These are phyloP conservation scores for Pocillopora damicornis DNA, from an alignment of 64 coral and sea anemone species.

Conservation along the genomic window DNA sequence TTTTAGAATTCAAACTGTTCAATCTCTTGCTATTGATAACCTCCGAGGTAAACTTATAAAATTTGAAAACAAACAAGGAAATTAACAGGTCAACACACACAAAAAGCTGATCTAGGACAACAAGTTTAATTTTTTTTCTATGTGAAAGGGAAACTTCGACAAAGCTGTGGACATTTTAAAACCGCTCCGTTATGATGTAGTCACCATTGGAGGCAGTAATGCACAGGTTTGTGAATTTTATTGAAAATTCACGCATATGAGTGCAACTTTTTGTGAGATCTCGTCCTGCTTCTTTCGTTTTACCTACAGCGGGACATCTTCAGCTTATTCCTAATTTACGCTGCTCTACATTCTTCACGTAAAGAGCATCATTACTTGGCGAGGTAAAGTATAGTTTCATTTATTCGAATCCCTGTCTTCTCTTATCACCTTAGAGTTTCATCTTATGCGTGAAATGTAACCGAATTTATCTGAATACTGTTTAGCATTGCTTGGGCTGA, in stretches of 20 bases:
- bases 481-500: too few relatives aligned
- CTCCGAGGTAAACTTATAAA: too few relatives aligned
- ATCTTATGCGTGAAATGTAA: too few relatives aligned
- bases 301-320: conserved; percentile 38
- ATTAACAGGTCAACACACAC: too few relatives aligned
- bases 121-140: background rate
- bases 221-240: conserved; percentile 53
- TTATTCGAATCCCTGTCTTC: background rate
- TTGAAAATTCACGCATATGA: background rate
- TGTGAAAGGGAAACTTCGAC: conserved; percentile 59
- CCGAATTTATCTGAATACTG: too few relatives aligned
- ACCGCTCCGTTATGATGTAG: conserved; percentile 68
- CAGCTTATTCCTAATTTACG: conserved; percentile 39
- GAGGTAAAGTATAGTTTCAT: conserved; percentile 1
- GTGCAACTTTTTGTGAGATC: background rate
- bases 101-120: background rate
- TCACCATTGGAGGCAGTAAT: conserved; percentile 79
- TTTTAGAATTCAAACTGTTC: too few relatives aligned
- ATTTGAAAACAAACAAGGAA: too few relatives aligned
- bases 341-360: conserved; percentile 21
- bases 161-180: conserved; percentile 69
- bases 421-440: too few relatives aligned
- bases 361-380: conserved; percentile 49
- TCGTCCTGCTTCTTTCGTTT: background rate
- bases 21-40: too few relatives aligned